Evolutionary conservation across 2,113 vertebrate species (phyloP), one percentile per base, ranked within the genome.

Genomic region (Poicephalus gulielmi): DNA sequence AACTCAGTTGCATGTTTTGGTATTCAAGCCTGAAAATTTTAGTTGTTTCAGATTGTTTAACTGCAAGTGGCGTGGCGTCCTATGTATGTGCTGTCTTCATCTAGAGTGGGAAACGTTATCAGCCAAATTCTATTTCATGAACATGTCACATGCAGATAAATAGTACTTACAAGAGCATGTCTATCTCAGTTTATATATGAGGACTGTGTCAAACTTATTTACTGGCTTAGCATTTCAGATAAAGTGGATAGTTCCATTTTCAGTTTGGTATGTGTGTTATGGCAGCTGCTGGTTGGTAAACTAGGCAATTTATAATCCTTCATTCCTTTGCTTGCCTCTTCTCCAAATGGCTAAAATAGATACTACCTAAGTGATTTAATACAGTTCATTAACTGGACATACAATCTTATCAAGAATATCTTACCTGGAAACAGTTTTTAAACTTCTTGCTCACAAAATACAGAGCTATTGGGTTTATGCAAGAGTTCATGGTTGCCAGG

Each of bases 371-470:
- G 31, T 78, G 27, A 28, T 64, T 86, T 66, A 94, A 82, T 93
- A 55, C 31, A 43, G 6, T 55, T 70, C 25, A 53, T 67, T 64
- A 93, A 39, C 9, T 16, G 44, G 30, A 68, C 28, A 47, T 70
- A 71, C 53, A 84, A 81, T 66, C 70, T 88, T 46, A 49, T 44
- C 44, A 53, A 57, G 43, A 46, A 69, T 18, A 86, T 84, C 95
- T 98, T 98, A 99, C 99, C 99, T 99, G 99, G 96, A 99, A 99
- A 94, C 99, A 99, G 95, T 98, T 99, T 97, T 99, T 99, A 97
- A 99, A 99, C 94, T 99, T 99, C 98, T 99, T 99, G 98, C 99
- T 99, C 95, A 99, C 99, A 67, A 99, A 99, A 97, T 98, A 99
- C 66, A 99, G 99, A 92, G 99, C 99, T 92, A 99, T 99, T 90